Conservation (phyloP, 2,113 vertebrate species). For the Balaenoptera acutorostrata region DNA sequence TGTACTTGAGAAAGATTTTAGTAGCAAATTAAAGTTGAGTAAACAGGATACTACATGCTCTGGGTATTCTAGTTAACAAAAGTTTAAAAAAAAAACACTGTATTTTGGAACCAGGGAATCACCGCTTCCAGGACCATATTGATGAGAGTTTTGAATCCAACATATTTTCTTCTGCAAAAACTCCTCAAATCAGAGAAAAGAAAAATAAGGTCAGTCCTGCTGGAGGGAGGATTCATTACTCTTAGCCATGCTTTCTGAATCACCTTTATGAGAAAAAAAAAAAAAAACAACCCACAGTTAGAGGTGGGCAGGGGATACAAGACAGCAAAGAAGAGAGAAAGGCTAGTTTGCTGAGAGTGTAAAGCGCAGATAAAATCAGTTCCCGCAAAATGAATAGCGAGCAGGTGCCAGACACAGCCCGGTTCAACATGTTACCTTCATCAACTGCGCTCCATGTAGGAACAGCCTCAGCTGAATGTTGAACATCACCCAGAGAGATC, state of each 20-base stretch:
- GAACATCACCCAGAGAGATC: not conserved
- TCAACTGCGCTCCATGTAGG: not conserved
- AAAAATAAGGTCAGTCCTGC: not conserved
- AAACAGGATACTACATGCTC: not conserved
- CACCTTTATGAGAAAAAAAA: not conserved
- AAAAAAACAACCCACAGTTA: no score
- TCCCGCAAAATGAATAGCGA: not conserved
- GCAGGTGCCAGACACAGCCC: no score
- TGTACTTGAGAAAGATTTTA: not conserved
- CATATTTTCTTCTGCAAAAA: not conserved
- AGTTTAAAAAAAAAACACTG: not conserved
- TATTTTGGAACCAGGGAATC: not conserved
- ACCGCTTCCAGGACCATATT: not conserved
- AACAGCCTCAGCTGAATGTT: not conserved
- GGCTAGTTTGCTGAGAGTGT: not conserved
- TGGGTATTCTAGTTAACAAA: not conserved
- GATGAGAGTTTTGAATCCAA: not conserved
- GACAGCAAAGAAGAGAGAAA: not conserved
- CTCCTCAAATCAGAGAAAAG: not conserved
- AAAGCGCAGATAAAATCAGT: not conserved
- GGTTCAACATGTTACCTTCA: not conserved
- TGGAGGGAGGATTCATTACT: not conserved
- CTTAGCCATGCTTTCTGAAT: not conserved
- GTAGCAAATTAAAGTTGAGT: not conserved
- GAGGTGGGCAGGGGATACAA: not conserved